These are phyloP conservation scores for Solea senegalensis DNA, from an alignment of 2,113 vertebrate genomes.

Conservation along the genomic window DNA sequence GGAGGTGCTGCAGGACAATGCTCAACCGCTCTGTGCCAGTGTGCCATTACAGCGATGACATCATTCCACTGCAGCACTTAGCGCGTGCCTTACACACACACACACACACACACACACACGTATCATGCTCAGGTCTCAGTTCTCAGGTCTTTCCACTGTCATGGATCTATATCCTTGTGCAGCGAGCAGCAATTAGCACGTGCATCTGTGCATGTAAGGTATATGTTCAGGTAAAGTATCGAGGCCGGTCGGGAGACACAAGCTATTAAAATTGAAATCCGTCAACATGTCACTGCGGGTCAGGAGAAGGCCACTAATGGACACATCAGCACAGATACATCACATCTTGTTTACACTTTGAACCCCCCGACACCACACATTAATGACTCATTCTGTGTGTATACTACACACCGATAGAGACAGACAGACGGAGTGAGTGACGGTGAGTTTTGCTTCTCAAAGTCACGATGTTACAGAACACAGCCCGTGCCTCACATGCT, in stretches of 20 bases:
- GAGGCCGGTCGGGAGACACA: constrained; percentile 12
- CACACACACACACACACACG: constrained; percentile 32
- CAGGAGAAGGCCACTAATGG: constrained; percentile 59
- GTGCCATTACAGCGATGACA: constrained; percentile 79
- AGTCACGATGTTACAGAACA: too few species aligned
- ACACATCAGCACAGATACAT: constrained; percentile 59
- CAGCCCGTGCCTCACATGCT: too few species aligned
- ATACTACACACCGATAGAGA: neutral
- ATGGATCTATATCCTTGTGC: constrained; percentile 49
- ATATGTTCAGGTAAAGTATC: constrained; percentile 44
- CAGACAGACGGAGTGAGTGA: neutral
- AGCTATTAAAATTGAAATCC: constrained; percentile 48
- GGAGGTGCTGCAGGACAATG: constrained; percentile 63
- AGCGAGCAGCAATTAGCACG: constrained; percentile 51
- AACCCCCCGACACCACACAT: constrained; percentile 51
- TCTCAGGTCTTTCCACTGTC: constrained; percentile 51
- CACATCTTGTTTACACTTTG: constrained; percentile 69
- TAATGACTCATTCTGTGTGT: constrained; percentile 61
- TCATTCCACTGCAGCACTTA: constrained; percentile 80
- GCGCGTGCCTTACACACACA: constrained; percentile 9
- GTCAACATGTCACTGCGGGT: constrained; percentile 45
- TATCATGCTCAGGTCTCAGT: constrained; percentile 63
- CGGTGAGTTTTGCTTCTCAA: too few species aligned
- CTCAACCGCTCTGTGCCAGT: constrained; percentile 63
- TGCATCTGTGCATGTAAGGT: constrained; percentile 29